phyloP scores from a whole-genome alignment of 2,113 vertebrate species.

The Athene cunicularia region DNA sequence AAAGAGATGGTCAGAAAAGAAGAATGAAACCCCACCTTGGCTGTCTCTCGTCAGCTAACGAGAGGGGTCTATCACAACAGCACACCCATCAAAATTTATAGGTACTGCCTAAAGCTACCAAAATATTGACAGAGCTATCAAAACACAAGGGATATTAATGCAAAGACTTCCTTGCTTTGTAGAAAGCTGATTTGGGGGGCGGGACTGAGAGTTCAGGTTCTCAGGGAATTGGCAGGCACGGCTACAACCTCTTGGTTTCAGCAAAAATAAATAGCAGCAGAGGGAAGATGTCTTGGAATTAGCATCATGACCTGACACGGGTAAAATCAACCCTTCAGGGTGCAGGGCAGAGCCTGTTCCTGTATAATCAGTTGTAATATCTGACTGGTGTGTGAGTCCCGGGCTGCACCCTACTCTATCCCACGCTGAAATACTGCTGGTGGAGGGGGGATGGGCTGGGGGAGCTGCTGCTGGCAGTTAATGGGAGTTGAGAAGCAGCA shows the following conservation, averaged over 20 bases:
- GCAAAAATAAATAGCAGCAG: slow-evolving; percentile 27
- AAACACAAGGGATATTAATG: slow-evolving; percentile 49
- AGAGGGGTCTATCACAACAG: slow-evolving; percentile 23
- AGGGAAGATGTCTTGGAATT: background rate
- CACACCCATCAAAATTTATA: slow-evolving; percentile 37
- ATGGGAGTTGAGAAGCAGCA: background rate
- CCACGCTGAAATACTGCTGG: background rate
- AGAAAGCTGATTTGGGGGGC: background rate
- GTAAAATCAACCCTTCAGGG: background rate
- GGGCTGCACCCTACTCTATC: background rate
- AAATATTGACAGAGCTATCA: slow-evolving; percentile 65
- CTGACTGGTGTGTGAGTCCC: background rate
- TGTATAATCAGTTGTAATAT: background rate
- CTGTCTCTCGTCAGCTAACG: slow-evolving; percentile 9
- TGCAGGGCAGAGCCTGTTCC: background rate
- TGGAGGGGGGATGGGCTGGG: background rate
- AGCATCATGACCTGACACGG: background rate
- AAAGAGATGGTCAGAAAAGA: slow-evolving; percentile 22
- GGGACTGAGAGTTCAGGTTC: slow-evolving; percentile 25
- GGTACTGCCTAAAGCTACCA: slow-evolving; percentile 26
- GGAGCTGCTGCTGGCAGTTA: background rate
- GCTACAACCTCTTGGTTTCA: background rate
- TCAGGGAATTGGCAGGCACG: slow-evolving; percentile 17
- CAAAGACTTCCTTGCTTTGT: slow-evolving; percentile 40
- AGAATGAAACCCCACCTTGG: background rate